Base-by-base conservation (phyloP, 2,888 invertebrate genomes). In the Tupiocoris notatus region DNA sequence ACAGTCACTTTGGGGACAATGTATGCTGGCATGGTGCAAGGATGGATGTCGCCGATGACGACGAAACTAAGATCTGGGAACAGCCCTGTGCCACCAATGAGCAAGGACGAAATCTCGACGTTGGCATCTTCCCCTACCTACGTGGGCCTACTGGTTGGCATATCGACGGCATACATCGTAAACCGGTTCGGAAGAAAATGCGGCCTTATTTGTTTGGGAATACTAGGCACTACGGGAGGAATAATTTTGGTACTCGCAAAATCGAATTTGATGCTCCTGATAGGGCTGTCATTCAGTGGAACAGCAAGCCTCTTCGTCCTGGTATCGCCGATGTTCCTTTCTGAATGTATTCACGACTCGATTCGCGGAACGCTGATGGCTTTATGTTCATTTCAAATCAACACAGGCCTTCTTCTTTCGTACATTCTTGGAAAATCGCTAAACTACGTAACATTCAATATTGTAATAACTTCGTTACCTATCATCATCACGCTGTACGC, bases 11-110 rank as follows among this genome's bases (percentile, higher is more conserved):
- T 57, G 1, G 22, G 6, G 2, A 17, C 67, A 18, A 17, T 67
- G n/a, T 1, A 24, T 16, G 22, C n/a, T 21, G 67, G 67, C n/a
- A 56, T 67, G 67, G 1, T 57, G 21, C 67, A 67, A 67, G 67
- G 67, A 17, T 67, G 67, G 67, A 21, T 20, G 9, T 67, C 67
- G 1, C 67, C 67, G 0, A 67, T 67, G 67, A n/a, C 21, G 17
- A 16, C 23, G 2, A n/a, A 16, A 2, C 57, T 67, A 12, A 39
- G 17, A n/a, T 54, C 9, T 0, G 22, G 16, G 9, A 58, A 67
- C 57, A 67, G 67, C 22, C 67, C 67, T n/a, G 67, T 67, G 1
- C 57, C 57, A 21, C 16, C 16, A 7, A 56, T 67, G 67, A 22
- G 21, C 3, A 57, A 56, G n/a, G n/a, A 6, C 24, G 67, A 67